A percentile compares a stretch with the other conserved stretches of the same genome.
Conservation (phyloP, 2,888 invertebrate genomes). For the Andrena dorsata region DNA sequence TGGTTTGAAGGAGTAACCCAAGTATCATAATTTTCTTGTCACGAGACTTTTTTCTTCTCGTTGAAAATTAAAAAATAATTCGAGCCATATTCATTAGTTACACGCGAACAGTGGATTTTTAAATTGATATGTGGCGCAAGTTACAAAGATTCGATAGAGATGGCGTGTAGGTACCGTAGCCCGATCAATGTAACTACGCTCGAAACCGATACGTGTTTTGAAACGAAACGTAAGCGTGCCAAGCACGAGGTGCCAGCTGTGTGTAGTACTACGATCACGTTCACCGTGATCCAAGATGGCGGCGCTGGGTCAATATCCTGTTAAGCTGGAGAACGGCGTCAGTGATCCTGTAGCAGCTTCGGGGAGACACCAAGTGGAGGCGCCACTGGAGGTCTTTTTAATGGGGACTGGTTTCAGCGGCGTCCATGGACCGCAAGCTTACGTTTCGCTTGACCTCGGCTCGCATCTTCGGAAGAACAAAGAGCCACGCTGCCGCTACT, state of each 20-base stretch:
- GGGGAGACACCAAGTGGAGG: conserved; percentile 61
- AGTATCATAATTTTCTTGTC: no score
- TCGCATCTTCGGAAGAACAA: conserved; percentile 65
- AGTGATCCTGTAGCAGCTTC: conserved; percentile 79
- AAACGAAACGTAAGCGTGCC: conserved; percentile 47
- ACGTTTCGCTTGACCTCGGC: conserved; percentile 72
- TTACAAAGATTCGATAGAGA: background rate
- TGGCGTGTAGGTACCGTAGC: background rate
- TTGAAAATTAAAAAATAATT: no score
- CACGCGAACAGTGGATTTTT: no score
- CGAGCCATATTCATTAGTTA: no score
- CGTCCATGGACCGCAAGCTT: conserved; percentile 67
- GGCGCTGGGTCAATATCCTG: conserved; percentile 85
- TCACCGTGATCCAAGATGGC: conserved; percentile 80
- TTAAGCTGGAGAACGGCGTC: conserved; percentile 78
- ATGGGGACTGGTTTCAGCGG: conserved; percentile 74
- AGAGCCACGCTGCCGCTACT: conserved; percentile 62
- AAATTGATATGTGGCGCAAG: background rate
- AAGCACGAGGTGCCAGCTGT: conserved; percentile 73
- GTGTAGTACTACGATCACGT: conserved; percentile 82
- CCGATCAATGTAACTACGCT: conserved; percentile 9
- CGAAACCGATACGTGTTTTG: conserved; percentile 45
- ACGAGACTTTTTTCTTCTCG: no score
- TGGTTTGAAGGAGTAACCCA: no score
- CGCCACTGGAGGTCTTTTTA: conserved; percentile 72